Evolutionary conservation across 2,888 invertebrate genomes (phyloP), one percentile per base, ranked within the genome.

Genomic region (Yponomeuta malinellus): DNA sequence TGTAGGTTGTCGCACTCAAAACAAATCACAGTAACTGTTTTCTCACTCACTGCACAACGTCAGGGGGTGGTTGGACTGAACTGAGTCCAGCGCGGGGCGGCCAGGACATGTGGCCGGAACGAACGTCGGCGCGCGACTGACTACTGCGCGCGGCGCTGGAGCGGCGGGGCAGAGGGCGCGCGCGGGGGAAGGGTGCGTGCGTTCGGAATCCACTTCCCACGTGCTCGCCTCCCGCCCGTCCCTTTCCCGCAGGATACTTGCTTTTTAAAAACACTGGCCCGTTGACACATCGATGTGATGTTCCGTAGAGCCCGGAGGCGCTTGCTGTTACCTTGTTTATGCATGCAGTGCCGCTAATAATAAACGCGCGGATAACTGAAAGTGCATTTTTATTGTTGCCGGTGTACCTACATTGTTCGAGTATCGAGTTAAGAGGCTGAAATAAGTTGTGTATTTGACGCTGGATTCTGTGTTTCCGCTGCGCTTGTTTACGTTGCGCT

Each of bases 181-280:
- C 75, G 78, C 79, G 79, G 82, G 82, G 82, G 81, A 81, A 84
- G 87, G 86, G 89, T 92, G 92, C 92, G 92, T 92, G 90, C 88
- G 89, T 89, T 89, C 84, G 91, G 91, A 91, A 92, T 92, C 87
- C 87, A 86, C 90, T 89, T 89, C 90, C 91, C 91, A 91, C 90
- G 91, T 91, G 90, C 86, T 87, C 81, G 83, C 79, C 82, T 78
- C 78, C 88, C 88, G 85, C 78, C 88, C 88, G 85, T 89, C 91
- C 88, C 87, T 87, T 87, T 89, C 89, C 86, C 85, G 80, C 87
- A 79, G 90, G 89, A 89, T 88, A 90, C 90, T 90, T 85, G 89
- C 89, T 90, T 91, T 91, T 90, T 84, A 87, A 90, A 89, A 88
- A 86, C 86, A 78, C 83, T 15, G 83, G 83, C 79, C 82, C 84